Conservation (phyloP, 2,888 invertebrate species). For the Sceliomorpha sp. region DNA sequence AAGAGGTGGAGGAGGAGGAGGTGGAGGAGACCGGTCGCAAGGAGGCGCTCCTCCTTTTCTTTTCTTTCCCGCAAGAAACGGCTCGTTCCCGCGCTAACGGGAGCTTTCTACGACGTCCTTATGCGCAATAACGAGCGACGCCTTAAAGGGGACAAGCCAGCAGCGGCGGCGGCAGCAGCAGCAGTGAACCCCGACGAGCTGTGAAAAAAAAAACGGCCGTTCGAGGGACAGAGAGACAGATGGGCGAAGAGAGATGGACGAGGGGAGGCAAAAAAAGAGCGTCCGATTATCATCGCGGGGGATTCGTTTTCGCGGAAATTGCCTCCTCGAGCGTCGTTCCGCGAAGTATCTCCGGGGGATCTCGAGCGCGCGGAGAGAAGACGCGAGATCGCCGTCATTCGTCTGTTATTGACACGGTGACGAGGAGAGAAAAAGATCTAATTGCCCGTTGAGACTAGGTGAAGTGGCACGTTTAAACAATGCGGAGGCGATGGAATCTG, state of each 20-base stretch:
- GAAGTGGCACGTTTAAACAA: too few species aligned
- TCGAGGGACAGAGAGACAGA: neutral
- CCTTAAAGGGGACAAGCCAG: slow-evolving; percentile 19
- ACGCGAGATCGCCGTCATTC: slow-evolving; percentile 12
- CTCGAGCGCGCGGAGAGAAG: slow-evolving; percentile 6
- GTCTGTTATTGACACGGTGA: neutral
- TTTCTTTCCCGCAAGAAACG: slow-evolving; percentile 16
- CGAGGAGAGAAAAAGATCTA: neutral
- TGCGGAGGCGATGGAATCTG: too few species aligned
- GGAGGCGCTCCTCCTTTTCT: slow-evolving; percentile 6
- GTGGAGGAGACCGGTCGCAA: neutral
- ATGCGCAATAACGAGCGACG: slow-evolving; percentile 26
- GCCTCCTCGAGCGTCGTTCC: slow-evolving; percentile 15
- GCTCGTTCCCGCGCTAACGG: slow-evolving; percentile 19
- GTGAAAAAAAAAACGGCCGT: neutral
- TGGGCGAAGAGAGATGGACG: slow-evolving; percentile 23
- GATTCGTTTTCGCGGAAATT: slow-evolving; percentile 37
- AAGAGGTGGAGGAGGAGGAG: too few species aligned
- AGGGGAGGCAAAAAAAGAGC: slow-evolving; percentile 32
- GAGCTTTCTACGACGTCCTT: slow-evolving; percentile 15
- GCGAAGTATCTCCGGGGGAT: slow-evolving; percentile 23
- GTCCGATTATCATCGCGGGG: slow-evolving; percentile 26
- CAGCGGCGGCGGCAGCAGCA: too few species aligned
- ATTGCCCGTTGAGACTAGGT: too few species aligned
- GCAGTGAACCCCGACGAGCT: neutral